Base-by-base conservation (phyloP, 2,113 vertebrate species). In the Sceloporus tristichus region DNA sequence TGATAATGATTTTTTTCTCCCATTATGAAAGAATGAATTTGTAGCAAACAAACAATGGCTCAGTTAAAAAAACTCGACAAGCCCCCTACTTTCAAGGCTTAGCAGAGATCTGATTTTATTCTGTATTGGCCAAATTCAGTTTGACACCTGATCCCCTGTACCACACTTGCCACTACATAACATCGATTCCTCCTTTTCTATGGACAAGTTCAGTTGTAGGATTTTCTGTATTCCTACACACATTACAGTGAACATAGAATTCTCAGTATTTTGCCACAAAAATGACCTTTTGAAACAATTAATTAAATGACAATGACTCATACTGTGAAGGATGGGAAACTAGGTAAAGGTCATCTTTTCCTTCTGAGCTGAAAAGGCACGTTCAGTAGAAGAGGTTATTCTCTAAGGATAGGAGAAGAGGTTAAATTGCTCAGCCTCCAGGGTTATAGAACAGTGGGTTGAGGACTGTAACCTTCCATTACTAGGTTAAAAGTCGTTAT, bases 31-130 rank as follows among this genome's bases (percentile, higher is more conserved):
- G n/a, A 77, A 95, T 92, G 59, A 62, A 80, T 75, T 62, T 65
- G 70, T 83, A 90, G 73, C 48, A 73, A 73, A 73, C 54, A 73
- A 77, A 81, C 66, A 62, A 68, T 89, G 62, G 85, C 82, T 91
- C 94, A 54, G 84, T 93, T 91, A 79, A 89, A 94, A 95, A 91
- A 91, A 94, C 42, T 48, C 6, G 42, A 4, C 42, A 48, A 48
- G 6, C 42, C 42, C 42, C 42, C 42, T 48, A 48, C 42, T 48
- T 48, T 48, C 6, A 48, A 48, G 42, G 42, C 42, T 48, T 48
- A 48, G 42, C 9, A 34, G 27, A 21, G 18, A 29, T 76, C 62
- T 77, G 11, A 65, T 77, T 38, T 8, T 66, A 1, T 65, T 42
- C 23, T 16, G 19, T 2, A 11, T n/a, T 75, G 65, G 29, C 40